Percentiles rank a stretch among this genome's conserved stretches.
Conservation (phyloP, 2,888 invertebrate genomes). For the Zhuqinia jingwanae region DNA sequence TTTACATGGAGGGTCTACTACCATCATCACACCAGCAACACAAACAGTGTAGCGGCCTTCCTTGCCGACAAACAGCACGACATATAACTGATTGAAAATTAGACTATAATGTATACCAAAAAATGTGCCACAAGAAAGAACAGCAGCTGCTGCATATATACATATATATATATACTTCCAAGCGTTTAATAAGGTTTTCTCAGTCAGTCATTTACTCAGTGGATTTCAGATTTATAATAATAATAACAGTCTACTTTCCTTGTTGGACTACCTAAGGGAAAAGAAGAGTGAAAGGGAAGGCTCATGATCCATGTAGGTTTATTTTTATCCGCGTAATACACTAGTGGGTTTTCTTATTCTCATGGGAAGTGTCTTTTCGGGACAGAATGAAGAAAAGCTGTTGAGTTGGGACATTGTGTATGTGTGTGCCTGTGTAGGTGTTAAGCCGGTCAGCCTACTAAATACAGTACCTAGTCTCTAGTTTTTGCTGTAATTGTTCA, state of each 20-base stretch:
- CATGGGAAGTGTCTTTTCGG: background rate
- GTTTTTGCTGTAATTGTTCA: no score
- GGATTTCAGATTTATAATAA: constrained; percentile 11
- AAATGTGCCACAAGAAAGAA: constrained; percentile 24
- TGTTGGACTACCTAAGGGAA: no score
- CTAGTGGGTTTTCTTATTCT: constrained; percentile 13
- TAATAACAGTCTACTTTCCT: no score
- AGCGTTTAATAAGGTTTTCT: constrained; percentile 15
- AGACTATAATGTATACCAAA: constrained; percentile 2
- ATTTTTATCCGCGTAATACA: constrained; percentile 6
- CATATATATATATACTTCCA: background rate
- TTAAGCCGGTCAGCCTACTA: no score
- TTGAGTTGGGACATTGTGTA: constrained; percentile 24
- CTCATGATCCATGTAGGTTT: background rate
- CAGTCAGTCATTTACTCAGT: constrained; percentile 10
- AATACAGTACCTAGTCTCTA: no score
- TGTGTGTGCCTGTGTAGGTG: no score
- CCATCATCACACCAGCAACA: constrained; percentile 6
- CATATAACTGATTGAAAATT: constrained; percentile 39
- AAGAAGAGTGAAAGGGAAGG: background rate
- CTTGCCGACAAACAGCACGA: no score
- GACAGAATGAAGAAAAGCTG: constrained; percentile 14
- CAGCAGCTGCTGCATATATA: constrained; percentile 11
- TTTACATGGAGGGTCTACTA: constrained; percentile 1
- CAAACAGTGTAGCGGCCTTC: no score